Base-by-base conservation (phyloP, 1,140 invertebrate species). In the Solenopsis fugax region DNA sequence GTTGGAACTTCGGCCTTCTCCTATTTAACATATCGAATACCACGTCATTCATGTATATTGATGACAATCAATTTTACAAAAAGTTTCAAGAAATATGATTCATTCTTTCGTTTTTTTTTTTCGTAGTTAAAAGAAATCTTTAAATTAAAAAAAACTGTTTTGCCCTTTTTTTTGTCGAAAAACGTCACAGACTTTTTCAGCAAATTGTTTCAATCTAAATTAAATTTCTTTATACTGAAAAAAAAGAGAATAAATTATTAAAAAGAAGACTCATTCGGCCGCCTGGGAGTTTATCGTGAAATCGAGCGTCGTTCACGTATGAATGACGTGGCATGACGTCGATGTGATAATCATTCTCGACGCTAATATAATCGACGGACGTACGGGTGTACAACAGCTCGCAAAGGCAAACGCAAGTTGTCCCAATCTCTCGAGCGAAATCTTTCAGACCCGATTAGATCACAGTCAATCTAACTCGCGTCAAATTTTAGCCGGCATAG, bases 21-120 rank as follows among this genome's bases (percentile, higher is more conserved):
- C 67, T 72, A 50, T 72, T 72, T 72, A 52, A 50, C 41, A 29
- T 52, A 72, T 29, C 69, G 69, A 72, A 16, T 21, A 7, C 16
- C 65, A 69, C 65, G 21, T 69, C 65, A 50, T 69, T 50, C 45
- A 45, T 50, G 5, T 37, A 16, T 21, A 18, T 37, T 5, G 16
- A 48, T n/a, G 21, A 50, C 65, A n/a, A 3, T 50, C 65, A 9
- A 48, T 50, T 69, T 69, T 2, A 50, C 9, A 6, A 69, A 24
- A 50, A 69, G 9, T 6, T 69, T 2, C 21, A 29, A 18, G 5
- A 4, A 18, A 4, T 21, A 10, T 2, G 7, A 41, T 41, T 41
- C 4, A 41, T 7, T 5, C 7, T 41, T 3, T 41, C 7, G 2
- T 37, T 41, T 67, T 9, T 41, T 67, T 9, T 2, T 67, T 29